Conservation (phyloP, 2,797 vertebrate species). For the Sebastes taczanowskii region DNA sequence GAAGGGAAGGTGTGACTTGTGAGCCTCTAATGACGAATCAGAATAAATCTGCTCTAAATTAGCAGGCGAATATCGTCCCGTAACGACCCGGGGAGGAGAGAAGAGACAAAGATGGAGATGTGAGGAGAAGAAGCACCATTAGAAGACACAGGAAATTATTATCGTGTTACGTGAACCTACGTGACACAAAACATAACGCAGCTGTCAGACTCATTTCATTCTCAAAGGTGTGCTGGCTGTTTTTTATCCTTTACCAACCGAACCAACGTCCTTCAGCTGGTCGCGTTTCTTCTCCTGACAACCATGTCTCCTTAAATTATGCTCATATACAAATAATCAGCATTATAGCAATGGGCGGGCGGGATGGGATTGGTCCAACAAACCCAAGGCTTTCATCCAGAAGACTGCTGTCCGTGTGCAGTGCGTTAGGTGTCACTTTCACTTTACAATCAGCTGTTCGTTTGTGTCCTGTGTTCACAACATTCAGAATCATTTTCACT, state of each 20-base stretch:
- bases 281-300: background rate
- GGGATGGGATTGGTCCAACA: too few species aligned
- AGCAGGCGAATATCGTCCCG: slow-evolving; percentile 25
- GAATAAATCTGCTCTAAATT: slow-evolving; percentile 52
- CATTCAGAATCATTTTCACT: too few species aligned
- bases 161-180: slow-evolving; percentile 8
- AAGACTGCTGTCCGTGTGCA: too few species aligned
- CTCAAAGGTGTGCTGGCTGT: slow-evolving; percentile 9
- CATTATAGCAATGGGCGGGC: background rate
- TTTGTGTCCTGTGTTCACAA: too few species aligned
- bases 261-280: background rate
- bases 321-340: background rate
- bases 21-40: slow-evolving; percentile 55
- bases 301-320: background rate
- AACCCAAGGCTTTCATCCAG: too few species aligned
- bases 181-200: slow-evolving; percentile 25
- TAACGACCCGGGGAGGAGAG: slow-evolving; percentile 21
- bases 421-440: too few species aligned
- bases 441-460: too few species aligned
- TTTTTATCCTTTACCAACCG: slow-evolving; percentile 2
- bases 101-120: slow-evolving; percentile 22
- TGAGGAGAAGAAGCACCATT: background rate
- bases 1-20: slow-evolving; percentile 46
- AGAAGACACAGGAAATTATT: slow-evolving; percentile 12
- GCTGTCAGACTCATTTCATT: slow-evolving; percentile 28